Base-by-base conservation (phyloP, 2,113 vertebrate genomes). In the Apeltes quadracus region DNA sequence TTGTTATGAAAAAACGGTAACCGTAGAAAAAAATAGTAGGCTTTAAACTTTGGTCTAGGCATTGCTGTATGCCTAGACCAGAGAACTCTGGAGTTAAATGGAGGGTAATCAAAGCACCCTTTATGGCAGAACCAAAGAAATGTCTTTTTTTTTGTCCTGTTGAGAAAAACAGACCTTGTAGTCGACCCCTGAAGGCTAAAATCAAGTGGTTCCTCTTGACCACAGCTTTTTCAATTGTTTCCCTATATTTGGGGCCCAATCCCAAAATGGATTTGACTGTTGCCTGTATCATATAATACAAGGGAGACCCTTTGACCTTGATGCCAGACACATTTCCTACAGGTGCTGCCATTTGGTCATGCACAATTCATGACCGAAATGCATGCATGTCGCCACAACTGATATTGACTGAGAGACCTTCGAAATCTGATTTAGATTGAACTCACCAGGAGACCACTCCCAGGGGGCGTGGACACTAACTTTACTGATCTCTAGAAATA, bases 101-200 rank as follows among this genome's bases (percentile, higher is more conserved):
- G 57, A 72, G 61, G 70, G 46, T 79, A 77, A 85, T 78, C 82
- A 82, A 77, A 82, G 39, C 10, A 18, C 56, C 38, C 81, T 83
- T 75, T 66, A 78, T 69, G 22, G 32, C 55, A 56, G 25, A 70
- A 82, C 16, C 11, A 78, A 81, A 56, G 61, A 50, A 46, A 72
- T 74, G 27, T 76, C 58, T 81, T 64, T 72, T 61, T 29, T 25
- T 4, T 46, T 58, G 48, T 65, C 69, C 65, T 22, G 50, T 65
- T 69, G 70, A 79, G 68, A 58, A 50, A 75, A 73, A 56, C 15
- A 72, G 39, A 78, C 41, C 61, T 78, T 38, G 32, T 27, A 61
- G 55, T 79, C 57, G 74, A 69, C 50, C 56, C 22, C 46, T 22
- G 63, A 72, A 22, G n/a, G 43, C 29, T 73, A 27, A 51, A 84